A percentile compares a stretch with the other conserved stretches of the same genome.
These are phyloP conservation scores for Calidris pugnax DNA, from an alignment of 2,113 vertebrate species.

Conservation along the genomic window DNA sequence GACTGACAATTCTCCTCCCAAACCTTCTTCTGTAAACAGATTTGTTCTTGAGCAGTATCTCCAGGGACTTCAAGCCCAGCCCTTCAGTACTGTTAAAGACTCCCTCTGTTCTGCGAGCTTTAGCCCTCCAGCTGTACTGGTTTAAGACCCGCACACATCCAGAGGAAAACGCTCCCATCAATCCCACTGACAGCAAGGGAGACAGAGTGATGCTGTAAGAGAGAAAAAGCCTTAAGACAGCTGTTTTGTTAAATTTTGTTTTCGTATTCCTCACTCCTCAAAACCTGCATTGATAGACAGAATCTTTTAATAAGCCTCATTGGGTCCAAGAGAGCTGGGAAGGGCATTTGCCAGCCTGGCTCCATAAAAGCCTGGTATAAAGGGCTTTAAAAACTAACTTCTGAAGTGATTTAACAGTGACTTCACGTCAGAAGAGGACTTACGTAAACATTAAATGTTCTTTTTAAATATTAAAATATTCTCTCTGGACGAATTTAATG, in stretches of 20 bases:
- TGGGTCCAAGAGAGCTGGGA: not conserved
- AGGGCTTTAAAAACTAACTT: conserved; percentile 40
- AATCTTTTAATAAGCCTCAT: not conserved
- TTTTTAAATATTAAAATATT: conserved; percentile 72
- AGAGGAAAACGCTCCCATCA: not conserved
- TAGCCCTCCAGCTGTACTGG: not conserved
- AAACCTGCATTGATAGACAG: not conserved
- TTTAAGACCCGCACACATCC: not conserved
- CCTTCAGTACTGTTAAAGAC: not conserved
- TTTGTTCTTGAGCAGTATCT: conserved; percentile 11
- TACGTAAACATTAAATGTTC: conserved; percentile 60
- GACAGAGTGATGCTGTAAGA: not conserved
- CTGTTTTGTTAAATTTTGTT: not conserved
- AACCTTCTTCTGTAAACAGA: conserved; percentile 26
- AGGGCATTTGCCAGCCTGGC: not conserved
- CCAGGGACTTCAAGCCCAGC: not conserved
- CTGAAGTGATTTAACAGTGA: conserved; percentile 18
- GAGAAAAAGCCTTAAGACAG: not conserved
- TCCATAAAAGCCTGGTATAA: not conserved
- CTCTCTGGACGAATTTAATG: conserved; percentile 59
- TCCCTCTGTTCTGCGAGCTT: not conserved
- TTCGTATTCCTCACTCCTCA: not conserved
- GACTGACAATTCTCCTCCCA: conserved; percentile 17
- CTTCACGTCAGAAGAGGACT: conserved; percentile 32
- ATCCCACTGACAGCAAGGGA: not conserved